Evolutionary conservation across 2,113 vertebrate species (phyloP), one percentile per base, ranked within the genome.

Genomic region (Chionomys nivalis): DNA sequence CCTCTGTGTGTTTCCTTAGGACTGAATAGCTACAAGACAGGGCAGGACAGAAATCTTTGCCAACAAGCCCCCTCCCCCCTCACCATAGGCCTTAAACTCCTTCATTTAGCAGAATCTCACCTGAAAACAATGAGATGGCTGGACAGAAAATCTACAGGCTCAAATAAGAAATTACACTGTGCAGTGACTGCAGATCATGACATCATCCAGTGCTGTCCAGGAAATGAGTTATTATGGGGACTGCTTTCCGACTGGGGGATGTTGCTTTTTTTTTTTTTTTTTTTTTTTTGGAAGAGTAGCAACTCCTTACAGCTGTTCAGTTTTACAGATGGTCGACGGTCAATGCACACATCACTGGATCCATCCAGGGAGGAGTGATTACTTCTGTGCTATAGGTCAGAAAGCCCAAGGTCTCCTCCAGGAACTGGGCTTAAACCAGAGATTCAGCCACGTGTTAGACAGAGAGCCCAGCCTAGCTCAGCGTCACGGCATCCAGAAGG

Each of bases 251-350:
- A 70, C 42, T 90, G 31, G 58, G 39, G 73, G 70, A 47, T 7
- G 11, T 17, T 76, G 28, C 19, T 14, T 82, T 75, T 83, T 95
- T 87, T 75, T 83, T 82, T 75, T 83, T 95, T 87, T 75, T 83
- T 95, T 55, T 19, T 58, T 58, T 1, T 19, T 0, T 42, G 44
- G 73, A 79, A 79, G 1, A 72, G 72, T 31, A 75, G 12, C 14
- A 33, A 36, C 10, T 58, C 86, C 79, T 42, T 24, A 65, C 42
- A 85, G 19, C 5, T 14, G 65, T 49, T 44, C 1, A 23, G 21
- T 17, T 39, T 52, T 42, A 58, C 0, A 72, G 73, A 19, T 63
- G 12, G 66, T 16, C 7, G 42, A 83, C 49, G 7, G 28, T 36
- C 24, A 70, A 12, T 13, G 42, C 23, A 47, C 0, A 49, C 7